Conservation (phyloP, 1,140 invertebrate species). For the Dufourea novaeangliae region DNA sequence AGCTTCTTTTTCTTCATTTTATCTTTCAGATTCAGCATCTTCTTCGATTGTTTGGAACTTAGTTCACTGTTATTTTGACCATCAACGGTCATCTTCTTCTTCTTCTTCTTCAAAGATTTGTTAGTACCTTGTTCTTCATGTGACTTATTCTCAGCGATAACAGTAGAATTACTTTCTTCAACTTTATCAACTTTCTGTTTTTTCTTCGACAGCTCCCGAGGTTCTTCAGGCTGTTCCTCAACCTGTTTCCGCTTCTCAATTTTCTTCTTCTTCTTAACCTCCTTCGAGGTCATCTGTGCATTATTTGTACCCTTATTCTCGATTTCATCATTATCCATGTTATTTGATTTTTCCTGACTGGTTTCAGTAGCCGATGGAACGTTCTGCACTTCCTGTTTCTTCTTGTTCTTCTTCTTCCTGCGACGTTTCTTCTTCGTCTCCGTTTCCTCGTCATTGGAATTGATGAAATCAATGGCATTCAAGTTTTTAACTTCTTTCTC, state of each 20-base stretch:
- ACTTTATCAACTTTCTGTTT: constrained; percentile 31
- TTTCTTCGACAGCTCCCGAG: constrained; percentile 61
- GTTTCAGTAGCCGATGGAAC: constrained; percentile 12
- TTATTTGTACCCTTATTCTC: not conserved
- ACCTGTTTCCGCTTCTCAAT: not conserved
- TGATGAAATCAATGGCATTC: constrained; percentile 5
- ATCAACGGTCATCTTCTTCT: not conserved
- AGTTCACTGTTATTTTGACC: not conserved
- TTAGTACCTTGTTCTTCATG: not conserved
- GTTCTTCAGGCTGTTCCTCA: constrained; percentile 6
- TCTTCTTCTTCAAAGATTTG: not conserved
- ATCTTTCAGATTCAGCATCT: constrained; percentile 17
- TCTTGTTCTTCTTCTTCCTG: constrained; percentile 60
- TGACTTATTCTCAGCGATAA: constrained; percentile 5
- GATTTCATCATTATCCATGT: not conserved
- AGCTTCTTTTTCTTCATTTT: constrained; percentile 51
- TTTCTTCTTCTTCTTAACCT: not conserved
- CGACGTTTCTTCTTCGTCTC: constrained; percentile 61
- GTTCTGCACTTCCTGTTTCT: constrained; percentile 22
- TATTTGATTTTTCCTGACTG: not conserved
- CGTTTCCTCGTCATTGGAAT: not conserved
- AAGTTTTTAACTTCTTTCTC: constrained; percentile 2
- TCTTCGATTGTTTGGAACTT: not conserved
- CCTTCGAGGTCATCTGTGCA: not conserved
- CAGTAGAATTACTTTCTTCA: not conserved